Percentiles rank a stretch among this genome's conserved stretches.
These are phyloP conservation scores for Macropus fuliginosus DNA, from an alignment of 2,797 vertebrate species.

Conservation along the genomic window DNA sequence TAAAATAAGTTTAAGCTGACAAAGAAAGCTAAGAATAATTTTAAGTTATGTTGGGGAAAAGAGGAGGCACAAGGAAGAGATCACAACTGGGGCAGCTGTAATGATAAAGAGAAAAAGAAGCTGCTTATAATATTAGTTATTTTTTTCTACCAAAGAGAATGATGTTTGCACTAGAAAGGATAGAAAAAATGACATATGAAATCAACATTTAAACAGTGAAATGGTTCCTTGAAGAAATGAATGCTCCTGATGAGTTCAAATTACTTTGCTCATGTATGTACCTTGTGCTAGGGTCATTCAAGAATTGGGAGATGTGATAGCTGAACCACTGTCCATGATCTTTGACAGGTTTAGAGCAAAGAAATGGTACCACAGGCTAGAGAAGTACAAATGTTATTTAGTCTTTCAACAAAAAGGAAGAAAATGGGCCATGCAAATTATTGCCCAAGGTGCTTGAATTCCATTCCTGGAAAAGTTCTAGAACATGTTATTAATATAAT, in stretches of 20 bases:
- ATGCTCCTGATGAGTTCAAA: not conserved
- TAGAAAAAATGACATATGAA: not conserved
- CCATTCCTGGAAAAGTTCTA: not conserved
- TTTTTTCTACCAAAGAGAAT: not conserved
- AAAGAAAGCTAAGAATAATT: not conserved
- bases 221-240: not conserved
- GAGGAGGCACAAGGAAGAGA: not conserved
- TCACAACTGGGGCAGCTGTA: not conserved
- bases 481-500: not conserved
- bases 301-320: not conserved
- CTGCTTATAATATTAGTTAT: not conserved
- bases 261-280: not conserved
- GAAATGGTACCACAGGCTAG: not conserved
- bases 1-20: not conserved
- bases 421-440: not conserved
- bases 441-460: not conserved
- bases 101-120: not conserved
- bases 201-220: not conserved
- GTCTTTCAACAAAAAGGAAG: not conserved
- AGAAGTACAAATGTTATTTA: not conserved
- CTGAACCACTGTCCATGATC: not conserved
- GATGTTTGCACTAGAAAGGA: not conserved
- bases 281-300: not conserved
- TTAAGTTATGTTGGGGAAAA: not conserved
- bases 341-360: not conserved